Percentiles rank a stretch among this genome's conserved stretches.
These are phyloP conservation scores for Psephotus haematonotus DNA, from an alignment of 2,113 vertebrate species.

Conservation along the genomic window DNA sequence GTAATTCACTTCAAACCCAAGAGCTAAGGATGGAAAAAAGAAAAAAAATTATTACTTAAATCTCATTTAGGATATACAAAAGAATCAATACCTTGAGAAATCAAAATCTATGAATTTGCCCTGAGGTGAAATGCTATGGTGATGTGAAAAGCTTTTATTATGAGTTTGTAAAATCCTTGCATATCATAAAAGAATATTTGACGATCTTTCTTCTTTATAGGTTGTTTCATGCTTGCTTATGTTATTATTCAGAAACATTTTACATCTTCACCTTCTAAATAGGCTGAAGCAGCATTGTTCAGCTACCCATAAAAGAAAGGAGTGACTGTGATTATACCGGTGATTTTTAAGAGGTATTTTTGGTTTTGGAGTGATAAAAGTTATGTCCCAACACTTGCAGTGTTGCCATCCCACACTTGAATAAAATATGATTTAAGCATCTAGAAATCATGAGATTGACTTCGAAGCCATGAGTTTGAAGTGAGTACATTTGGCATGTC, in stretches of 20 bases:
- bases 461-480: not conserved
- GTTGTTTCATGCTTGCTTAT: not conserved
- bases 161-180: not conserved
- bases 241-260: not conserved
- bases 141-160: conserved; percentile 33
- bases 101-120: conserved; percentile 32
- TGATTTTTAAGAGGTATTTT: not conserved
- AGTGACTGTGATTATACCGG: not conserved
- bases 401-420: not conserved
- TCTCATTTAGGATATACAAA: conserved; percentile 34
- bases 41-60: not conserved
- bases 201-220: not conserved
- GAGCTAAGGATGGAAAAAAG: not conserved
- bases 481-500: not conserved
- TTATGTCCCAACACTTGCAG: not conserved
- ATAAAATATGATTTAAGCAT: not conserved
- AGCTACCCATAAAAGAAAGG: not conserved
- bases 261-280: not conserved
- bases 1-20: not conserved
- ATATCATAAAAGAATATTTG: not conserved
- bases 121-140: conserved; percentile 33
- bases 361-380: not conserved
- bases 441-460: not conserved
- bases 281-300: not conserved
- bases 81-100: conserved; percentile 37